Percentiles rank a stretch among this genome's conserved stretches.
Conservation (phyloP, 2,888 invertebrate genomes). For the Netelia inedita region DNA sequence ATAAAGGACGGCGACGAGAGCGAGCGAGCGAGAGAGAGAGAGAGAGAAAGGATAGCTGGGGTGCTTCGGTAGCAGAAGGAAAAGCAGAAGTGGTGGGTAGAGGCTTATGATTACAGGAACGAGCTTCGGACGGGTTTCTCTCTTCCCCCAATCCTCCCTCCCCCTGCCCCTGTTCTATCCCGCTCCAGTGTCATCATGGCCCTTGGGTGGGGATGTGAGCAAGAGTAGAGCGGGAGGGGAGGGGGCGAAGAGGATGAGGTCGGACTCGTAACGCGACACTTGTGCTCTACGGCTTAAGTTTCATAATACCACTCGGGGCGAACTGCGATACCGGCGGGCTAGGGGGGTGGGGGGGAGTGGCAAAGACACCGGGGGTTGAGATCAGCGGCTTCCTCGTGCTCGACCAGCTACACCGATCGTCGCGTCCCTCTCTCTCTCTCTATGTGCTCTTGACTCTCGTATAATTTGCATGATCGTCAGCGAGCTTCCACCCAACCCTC, state of each 20-base stretch:
- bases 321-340: constrained; percentile 75
- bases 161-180: constrained; percentile 7
- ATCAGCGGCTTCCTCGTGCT: constrained; percentile 56
- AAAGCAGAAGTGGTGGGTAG: constrained; percentile 63
- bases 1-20: constrained; percentile 45
- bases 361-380: constrained; percentile 73
- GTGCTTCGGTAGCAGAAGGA: constrained; percentile 62
- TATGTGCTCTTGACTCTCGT: constrained; percentile 33
- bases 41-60: constrained; percentile 5
- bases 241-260: constrained; percentile 61
- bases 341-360: background rate
- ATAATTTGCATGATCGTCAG: constrained; percentile 59
- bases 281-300: constrained; percentile 82
- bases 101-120: constrained; percentile 65
- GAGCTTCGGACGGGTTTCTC: constrained; percentile 26
- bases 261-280: constrained; percentile 80
- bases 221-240: constrained; percentile 13
- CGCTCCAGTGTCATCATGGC: background rate
- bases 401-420: constrained; percentile 64
- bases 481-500: constrained; percentile 16
- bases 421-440: constrained; percentile 12
- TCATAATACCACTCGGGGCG: constrained; percentile 80
- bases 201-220: background rate
- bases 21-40: no score
- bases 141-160: background rate